These are phyloP conservation scores for Oscarella lobularis DNA, from an alignment of 37 sponge, comb jelly and placozoan genomes.

Conservation along the genomic window DNA sequence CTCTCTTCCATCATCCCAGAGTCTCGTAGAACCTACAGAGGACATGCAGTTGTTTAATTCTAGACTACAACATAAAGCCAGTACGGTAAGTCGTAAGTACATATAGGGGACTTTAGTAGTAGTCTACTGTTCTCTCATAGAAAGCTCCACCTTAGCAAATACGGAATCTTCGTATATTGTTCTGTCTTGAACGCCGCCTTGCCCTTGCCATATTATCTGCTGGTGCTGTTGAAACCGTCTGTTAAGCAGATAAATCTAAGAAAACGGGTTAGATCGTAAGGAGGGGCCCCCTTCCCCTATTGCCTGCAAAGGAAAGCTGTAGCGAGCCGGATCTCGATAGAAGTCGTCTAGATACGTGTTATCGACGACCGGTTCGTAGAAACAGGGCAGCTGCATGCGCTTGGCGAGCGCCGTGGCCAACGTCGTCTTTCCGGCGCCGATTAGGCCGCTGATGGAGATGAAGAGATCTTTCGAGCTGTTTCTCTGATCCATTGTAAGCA, in stretches of 20 bases:
- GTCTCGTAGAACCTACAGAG: constrained; percentile 58
- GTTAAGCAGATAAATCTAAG: constrained; percentile 79
- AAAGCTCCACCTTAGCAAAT: constrained; percentile 88
- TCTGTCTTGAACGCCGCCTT: constrained; percentile 90
- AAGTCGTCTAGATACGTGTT: constrained; percentile 81
- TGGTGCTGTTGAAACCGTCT: constrained; percentile 92
- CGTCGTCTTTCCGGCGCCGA: constrained; percentile 88
- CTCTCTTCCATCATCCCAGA: constrained; percentile 82
- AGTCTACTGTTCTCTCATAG: background rate
- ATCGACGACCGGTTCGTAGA: constrained; percentile 91
- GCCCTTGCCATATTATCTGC: constrained; percentile 94
- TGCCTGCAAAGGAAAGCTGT: constrained; percentile 89
- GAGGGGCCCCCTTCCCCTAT: background rate
- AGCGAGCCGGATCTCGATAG: constrained; percentile 81
- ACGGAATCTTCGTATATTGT: constrained; percentile 97
- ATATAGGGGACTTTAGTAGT: background rate
- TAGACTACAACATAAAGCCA: no score
- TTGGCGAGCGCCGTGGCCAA: constrained; percentile 83
- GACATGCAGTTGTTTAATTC: no score
- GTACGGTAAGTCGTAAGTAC: background rate
- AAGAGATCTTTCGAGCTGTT: constrained; percentile 81
- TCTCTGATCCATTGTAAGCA: constrained; percentile 78
- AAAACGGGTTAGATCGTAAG: background rate
- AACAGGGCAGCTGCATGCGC: constrained; percentile 75
- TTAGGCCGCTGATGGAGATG: constrained; percentile 87